Base-by-base conservation (phyloP, 2,113 vertebrate species). In the Mesitornis unicolor region DNA sequence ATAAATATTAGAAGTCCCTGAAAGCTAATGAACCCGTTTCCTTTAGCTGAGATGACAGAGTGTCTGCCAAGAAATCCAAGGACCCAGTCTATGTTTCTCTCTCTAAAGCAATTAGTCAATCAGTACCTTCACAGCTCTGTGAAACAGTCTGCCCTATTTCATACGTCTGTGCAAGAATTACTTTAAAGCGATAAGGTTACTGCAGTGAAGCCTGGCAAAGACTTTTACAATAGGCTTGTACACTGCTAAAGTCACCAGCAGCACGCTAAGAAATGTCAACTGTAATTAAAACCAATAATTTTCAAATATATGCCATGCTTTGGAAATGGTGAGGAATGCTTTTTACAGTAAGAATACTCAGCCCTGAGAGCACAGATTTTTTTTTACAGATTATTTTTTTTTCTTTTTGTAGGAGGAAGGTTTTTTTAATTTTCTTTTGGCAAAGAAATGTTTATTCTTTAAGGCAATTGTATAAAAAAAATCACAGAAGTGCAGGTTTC, bases 51-150 rank as follows among this genome's bases (percentile, higher is more conserved):
- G 92, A 78, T 90, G 90, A 92, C 92, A 93, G 71, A 60, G 21
- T n/a, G 43, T 75, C 85, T 94, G 85, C 79, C 93, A 94, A 90
- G 82, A 88, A 74, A 96, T 80, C 35, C 51, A 80, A 80, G 63
- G 75, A 86, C 60, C 5, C 40, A n/a, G 75, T 38, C 56, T 75
- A 75, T 73, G 84, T 88, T 93, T 81, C 71, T 87, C 57, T 51
- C 40, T 86, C 60, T 45, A 87, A 69, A 84, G 86, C 71, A 96
- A 94, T 93, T 93, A 96, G 85, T 94, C 80, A 94, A 92, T 94
- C 76, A 78, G 73, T 90, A 89, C 50, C 67, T 94, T 84, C 84
- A 89, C 29, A 84, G 76, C 75, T 45, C 83, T 89, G 71, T 68
- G 59, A 88, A 95, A 91, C 81, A 94, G 71, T 84, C 91, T 75